Percentiles rank a stretch among this genome's conserved stretches.
phyloP scores from a whole-genome alignment of 2,113 vertebrate genomes.

The Chlorodrepanis virens region DNA sequence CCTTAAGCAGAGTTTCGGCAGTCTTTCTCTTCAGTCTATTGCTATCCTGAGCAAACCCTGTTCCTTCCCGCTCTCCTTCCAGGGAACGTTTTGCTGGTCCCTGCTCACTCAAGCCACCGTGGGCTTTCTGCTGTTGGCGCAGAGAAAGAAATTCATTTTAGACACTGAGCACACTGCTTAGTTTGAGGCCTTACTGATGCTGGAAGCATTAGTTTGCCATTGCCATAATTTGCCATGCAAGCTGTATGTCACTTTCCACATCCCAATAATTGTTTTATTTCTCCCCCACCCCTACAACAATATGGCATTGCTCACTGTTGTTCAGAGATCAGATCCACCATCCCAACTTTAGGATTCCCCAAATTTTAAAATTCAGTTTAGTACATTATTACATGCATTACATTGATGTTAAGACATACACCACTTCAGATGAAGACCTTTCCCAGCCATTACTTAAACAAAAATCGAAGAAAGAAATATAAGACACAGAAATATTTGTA shows the following conservation, averaged over 20 bases:
- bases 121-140: not conserved
- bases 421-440: not conserved
- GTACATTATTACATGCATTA: not conserved
- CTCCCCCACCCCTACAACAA: not conserved
- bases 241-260: not conserved
- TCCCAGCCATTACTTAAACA: not conserved
- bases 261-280: not conserved
- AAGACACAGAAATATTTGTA: not conserved
- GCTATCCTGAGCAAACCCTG: not conserved
- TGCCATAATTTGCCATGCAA: not conserved
- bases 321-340: not conserved
- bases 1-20: not conserved
- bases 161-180: not conserved
- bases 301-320: not conserved
- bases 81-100: rapidly evolving
- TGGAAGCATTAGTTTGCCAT: not conserved
- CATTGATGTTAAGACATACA: not conserved
- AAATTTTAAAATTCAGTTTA: not conserved
- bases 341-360: not conserved
- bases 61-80: not conserved
- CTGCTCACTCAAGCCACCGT: not conserved
- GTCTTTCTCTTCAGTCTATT: not conserved
- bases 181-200: not conserved
- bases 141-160: not conserved
- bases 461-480: not conserved